Evolutionary conservation across 2,797 vertebrate species (phyloP).

Genomic region (Carduelis carduelis): DNA sequence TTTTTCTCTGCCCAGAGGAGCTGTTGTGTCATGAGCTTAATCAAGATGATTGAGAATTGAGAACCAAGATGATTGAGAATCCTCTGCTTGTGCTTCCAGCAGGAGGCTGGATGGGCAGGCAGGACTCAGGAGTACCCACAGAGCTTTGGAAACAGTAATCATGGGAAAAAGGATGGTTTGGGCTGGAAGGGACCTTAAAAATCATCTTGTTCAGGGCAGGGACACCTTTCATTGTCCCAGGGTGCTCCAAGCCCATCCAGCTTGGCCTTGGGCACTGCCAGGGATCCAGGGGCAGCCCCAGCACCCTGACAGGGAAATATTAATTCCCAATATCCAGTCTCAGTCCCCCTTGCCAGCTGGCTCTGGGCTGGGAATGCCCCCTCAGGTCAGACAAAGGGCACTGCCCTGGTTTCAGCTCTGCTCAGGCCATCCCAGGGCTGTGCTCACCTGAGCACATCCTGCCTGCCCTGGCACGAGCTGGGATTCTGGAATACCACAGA

Average conservation of each 20-base stretch:
- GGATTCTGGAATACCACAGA: neutral
- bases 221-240: fast-evolving
- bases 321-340: fast-evolving
- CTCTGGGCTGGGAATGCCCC: neutral
- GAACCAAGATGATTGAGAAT: neutral
- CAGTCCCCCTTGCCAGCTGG: neutral
- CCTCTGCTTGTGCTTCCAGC: neutral
- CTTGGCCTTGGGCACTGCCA: neutral
- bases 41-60: neutral
- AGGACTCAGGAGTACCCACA: neutral
- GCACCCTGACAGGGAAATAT: fast-evolving
- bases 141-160: neutral
- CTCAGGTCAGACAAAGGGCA: fast-evolving
- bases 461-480: neutral
- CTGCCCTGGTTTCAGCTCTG: neutral
- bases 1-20: neutral
- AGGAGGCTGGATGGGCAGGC: neutral
- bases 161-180: neutral
- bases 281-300: neutral
- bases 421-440: neutral
- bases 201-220: neutral
- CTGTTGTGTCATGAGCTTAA: neutral
- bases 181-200: neutral
- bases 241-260: fast-evolving
- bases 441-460: neutral